Conservation (phyloP, 1,140 invertebrate species). For the Megalonaias nervosa region DNA sequence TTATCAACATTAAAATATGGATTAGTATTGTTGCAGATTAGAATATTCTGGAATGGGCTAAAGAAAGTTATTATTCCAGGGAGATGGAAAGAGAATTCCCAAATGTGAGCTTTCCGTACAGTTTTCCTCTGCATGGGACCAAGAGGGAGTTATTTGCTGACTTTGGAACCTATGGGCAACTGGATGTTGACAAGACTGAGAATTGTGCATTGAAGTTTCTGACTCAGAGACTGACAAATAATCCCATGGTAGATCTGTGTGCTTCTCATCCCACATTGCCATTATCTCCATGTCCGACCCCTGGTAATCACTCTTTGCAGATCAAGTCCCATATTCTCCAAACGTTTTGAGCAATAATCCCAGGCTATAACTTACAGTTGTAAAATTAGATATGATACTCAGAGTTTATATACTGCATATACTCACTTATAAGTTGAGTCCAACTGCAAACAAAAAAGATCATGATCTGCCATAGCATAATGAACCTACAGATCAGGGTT, state of each 20-base stretch:
- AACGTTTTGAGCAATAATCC: not conserved
- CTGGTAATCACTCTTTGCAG: conserved; percentile 19
- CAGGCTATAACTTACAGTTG: not conserved
- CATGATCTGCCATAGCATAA: not conserved
- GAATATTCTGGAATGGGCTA: too few relatives aligned
- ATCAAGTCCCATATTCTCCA: not conserved
- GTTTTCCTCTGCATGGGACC: not conserved
- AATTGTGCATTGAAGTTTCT: conserved; percentile 1
- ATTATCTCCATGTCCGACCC: conserved; percentile 8
- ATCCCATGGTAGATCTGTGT: not conserved
- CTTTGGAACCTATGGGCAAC: conserved; percentile 22
- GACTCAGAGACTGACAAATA: conserved; percentile 11
- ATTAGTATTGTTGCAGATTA: too few relatives aligned
- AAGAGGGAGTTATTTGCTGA: conserved; percentile 21
- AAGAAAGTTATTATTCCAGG: too few relatives aligned
- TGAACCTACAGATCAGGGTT: too few relatives aligned
- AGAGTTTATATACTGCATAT: not conserved
- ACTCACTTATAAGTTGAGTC: not conserved
- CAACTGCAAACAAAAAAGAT: not conserved
- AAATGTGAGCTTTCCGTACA: conserved; percentile 19
- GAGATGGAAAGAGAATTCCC: too few relatives aligned
- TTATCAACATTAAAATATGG: too few relatives aligned
- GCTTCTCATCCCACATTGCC: conserved; percentile 28
- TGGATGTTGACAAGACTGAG: conserved; percentile 9
- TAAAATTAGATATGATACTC: not conserved